Base-by-base conservation (phyloP, 53 echinoderm and acorn worm genomes). In the Antedon mediterranea region DNA sequence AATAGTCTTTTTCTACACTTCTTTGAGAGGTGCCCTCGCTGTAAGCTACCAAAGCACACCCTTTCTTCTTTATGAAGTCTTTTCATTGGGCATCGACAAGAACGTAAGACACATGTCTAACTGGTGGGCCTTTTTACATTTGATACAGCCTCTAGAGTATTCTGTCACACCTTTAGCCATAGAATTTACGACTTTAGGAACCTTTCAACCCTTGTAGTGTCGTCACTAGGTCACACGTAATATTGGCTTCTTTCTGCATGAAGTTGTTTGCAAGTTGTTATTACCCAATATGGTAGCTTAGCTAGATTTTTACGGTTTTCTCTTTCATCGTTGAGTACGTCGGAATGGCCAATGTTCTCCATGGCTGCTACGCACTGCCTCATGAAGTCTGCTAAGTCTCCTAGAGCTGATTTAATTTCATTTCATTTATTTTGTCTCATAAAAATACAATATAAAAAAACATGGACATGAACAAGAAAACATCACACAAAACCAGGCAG, bases 41-140 rank as follows among this genome's bases (percentile, higher is more conserved):
- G 81, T 31, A 88, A 77, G 57, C 85, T 85, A 28, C 82, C 85
- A 76, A 83, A 88, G 57, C 89, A 88, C 28, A 83, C 0, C 82
- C 76, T 30, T 79, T 74, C 26, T 71, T 80, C 3, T 28, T 71
- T 78, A 77, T 78, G 33, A 80, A 83, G 9, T 78, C 11, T 43
- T 79, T 37, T 77, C 80, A 30, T 43, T 71, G 27, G 77, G 3
- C 31, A 57, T 31, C 26, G 31, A 15, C 28, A 30, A 28, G 29
- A 88, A 85, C 15, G 43, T 72, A 0, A 77, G 71, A 72, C 89
- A 89, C 73, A 80, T 83, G 31, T 82, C 71, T 29, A 85, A 73
- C 32, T 28, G 41, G 31, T 89, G 85, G 32, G 72, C 29, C 4
- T 43, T 75, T 3, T 73, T 32, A 28, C 74, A 73, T 1, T 29